These are phyloP conservation scores for Ooceraea biroi DNA, from an alignment of 1,140 invertebrate species.

Conservation along the genomic window DNA sequence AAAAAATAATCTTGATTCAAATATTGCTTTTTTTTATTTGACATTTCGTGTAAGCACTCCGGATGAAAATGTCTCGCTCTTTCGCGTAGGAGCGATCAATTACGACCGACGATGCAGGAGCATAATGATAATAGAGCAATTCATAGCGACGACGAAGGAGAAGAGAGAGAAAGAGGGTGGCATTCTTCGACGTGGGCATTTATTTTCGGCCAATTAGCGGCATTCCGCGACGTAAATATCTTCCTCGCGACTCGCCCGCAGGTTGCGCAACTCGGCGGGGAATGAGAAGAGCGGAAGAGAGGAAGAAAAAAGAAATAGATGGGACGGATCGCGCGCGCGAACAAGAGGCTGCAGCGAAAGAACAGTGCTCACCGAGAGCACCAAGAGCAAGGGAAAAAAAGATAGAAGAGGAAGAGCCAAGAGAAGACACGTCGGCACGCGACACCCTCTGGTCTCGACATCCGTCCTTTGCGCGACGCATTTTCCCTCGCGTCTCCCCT, in stretches of 20 bases:
- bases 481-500: constrained; percentile 10
- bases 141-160: constrained; percentile 24
- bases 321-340: neutral
- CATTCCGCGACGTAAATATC: constrained; percentile 81
- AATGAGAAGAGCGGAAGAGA: constrained; percentile 64
- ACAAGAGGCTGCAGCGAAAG: constrained; percentile 17
- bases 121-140: constrained; percentile 50
- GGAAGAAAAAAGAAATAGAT: constrained; percentile 22
- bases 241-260: constrained; percentile 70
- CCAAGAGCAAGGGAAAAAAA: neutral
- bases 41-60: neutral
- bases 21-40: neutral
- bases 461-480: constrained; percentile 15
- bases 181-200: constrained; percentile 77
- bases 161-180: constrained; percentile 19
- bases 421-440: constrained; percentile 68
- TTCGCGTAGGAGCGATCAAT: constrained; percentile 28
- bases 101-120: constrained; percentile 9
- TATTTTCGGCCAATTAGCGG: constrained; percentile 84
- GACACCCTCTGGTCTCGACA: constrained; percentile 57
- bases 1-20: neutral
- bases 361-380: neutral
- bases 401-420: neutral
- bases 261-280: constrained; percentile 80
- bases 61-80: constrained; percentile 1